Base-by-base conservation (phyloP, 1,140 invertebrate species). In the Babylonia areolata region DNA sequence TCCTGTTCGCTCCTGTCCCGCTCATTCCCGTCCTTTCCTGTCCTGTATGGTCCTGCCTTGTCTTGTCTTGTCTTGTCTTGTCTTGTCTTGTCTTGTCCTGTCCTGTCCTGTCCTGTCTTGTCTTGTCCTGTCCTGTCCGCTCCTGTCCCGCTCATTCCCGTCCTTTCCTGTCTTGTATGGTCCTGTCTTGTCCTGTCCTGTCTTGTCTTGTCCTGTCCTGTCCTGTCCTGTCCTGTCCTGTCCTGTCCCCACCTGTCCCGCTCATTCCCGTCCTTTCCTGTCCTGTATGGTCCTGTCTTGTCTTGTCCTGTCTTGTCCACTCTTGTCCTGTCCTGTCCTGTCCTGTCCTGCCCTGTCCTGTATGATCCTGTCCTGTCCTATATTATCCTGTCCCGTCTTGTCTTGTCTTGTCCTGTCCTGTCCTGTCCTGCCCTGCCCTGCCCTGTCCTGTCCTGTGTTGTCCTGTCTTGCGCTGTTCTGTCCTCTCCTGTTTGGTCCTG, bases 151-250 rank as follows among this genome's bases (percentile, higher is more conserved):
- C 23, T 35, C 5, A 17, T 5, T 73, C 69, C 33, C 23, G 69
- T 73, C 69, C 69, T 73, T 5, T 73, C 23, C 6, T 73, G 69
- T 73, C 23, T 3, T 73, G 69, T 73, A 5, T 23, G 5, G 69
- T 23, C 69, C 69, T 73, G 69, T 73, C 23, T 3, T 73, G 69
- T 73, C 69, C 69, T 73, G 69, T 73, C 69, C 69, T 73, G 69
- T 23, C 69, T 23, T 73, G 69, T 35, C 23, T 5, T n/a, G 28
- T 35, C 33, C 69, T 73, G 69, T 73, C 69, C 69, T 73, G 69
- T 23, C 69, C 69, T 73, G 69, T 73, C 23, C 6, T 73, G 69
- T 73, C 69, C 69, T 73, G 69, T 73, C 42, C 42, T 46, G 42
- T 15, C 42, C 42, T 46, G 42, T 46, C 5, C 15, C 5, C 46